Conservation (phyloP, 2,797 vertebrate genomes). For the Ctenosaura bakeri region DNA sequence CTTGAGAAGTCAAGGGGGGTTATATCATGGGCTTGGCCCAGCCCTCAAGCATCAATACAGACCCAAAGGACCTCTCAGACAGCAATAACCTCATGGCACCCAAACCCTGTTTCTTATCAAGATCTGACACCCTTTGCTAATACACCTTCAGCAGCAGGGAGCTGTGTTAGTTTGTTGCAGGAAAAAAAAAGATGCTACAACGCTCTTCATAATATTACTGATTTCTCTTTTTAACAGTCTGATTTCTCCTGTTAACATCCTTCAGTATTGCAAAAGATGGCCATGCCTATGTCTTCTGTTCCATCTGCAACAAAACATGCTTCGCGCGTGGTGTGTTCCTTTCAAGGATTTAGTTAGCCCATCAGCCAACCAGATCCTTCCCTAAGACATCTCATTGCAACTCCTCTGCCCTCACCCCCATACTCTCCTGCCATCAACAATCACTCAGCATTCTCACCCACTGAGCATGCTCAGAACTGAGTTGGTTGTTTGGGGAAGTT, state of each 20-base stretch:
- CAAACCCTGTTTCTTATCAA: neutral
- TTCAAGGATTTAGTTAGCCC: neutral
- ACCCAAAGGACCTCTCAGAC: neutral
- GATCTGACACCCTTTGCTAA: neutral
- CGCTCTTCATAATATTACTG: neutral
- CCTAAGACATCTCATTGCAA: neutral
- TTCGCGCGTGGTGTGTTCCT: neutral
- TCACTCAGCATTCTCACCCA: neutral
- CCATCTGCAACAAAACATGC: neutral
- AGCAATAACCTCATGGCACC: neutral
- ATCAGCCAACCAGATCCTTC: neutral
- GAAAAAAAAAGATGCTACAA: no score
- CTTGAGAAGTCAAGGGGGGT: neutral
- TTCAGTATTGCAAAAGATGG: neutral
- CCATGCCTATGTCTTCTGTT: neutral
- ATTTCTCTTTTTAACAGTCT: neutral
- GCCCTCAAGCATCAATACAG: neutral
- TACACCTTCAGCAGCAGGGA: neutral
- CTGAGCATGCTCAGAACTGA: neutral
- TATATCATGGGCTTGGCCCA: neutral
- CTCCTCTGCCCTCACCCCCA: neutral
- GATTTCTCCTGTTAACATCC: neutral
- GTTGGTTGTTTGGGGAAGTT: neutral
- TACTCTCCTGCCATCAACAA: neutral
- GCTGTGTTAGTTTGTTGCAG: no score